Evolutionary conservation across 53 echinoderm and acorn worm genomes (phyloP).

Genomic region (Temnopleurus reevesii): DNA sequence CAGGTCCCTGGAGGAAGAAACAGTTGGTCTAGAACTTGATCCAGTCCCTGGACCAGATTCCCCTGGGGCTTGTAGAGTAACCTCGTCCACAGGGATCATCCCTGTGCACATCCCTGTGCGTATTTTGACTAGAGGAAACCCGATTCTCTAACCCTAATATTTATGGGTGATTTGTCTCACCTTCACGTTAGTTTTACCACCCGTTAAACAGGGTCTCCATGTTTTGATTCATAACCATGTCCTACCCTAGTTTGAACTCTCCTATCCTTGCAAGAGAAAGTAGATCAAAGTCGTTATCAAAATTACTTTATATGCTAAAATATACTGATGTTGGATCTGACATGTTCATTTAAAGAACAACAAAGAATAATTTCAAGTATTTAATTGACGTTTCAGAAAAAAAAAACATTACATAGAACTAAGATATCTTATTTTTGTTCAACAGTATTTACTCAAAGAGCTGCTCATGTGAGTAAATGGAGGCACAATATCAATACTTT

Average conservation of each 20-base stretch:
- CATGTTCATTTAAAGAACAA: no score
- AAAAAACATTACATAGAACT: no score
- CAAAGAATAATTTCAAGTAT: no score
- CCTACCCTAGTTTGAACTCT: background rate
- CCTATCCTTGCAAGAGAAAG: background rate
- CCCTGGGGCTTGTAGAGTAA: constrained; percentile 21
- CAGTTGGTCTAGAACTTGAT: constrained; percentile 42
- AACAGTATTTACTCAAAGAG: no score
- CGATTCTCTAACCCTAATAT: constrained; percentile 36
- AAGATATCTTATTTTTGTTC: no score
- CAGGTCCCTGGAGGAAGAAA: constrained; percentile 16
- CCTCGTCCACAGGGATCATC: constrained; percentile 5
- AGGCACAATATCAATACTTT: no score
- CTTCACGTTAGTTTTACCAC: constrained; percentile 37
- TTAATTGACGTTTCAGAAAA: no score
- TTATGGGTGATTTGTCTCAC: constrained; percentile 40
- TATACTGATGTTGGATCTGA: no score
- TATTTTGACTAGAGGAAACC: constrained; percentile 15
- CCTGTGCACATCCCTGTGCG: no score
- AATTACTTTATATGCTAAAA: background rate
- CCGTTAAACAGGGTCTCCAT: constrained; percentile 29
- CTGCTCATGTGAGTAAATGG: no score
- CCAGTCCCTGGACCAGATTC: background rate
- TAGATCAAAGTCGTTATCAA: background rate
- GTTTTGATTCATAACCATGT: constrained; percentile 26